Base-by-base conservation (phyloP, 1,140 invertebrate species). In the Caenorhabditis latens region DNA sequence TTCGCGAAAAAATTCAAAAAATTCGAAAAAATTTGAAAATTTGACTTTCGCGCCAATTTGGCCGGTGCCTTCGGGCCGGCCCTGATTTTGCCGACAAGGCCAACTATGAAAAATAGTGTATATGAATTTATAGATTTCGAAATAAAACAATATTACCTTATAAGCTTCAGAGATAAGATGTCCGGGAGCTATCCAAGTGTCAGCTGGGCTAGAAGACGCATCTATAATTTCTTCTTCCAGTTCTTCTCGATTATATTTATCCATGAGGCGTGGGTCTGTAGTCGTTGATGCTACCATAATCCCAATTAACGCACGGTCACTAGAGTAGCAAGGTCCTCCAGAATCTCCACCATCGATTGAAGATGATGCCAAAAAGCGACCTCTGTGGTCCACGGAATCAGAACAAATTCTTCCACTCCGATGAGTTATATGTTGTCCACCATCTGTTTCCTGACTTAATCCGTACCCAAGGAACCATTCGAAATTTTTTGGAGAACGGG, bases 81-180 rank as follows among this genome's bases (percentile, higher is more conserved):
- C n/a, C n/a, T n/a, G n/a, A n/a, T n/a, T n/a, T n/a, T n/a, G n/a
- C n/a, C n/a, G n/a, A n/a, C n/a, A n/a, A n/a, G n/a, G n/a, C n/a
- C n/a, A n/a, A n/a, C n/a, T n/a, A n/a, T n/a, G n/a, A n/a, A n/a
- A n/a, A n/a, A n/a, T n/a, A n/a, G n/a, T n/a, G n/a, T n/a, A n/a
- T n/a, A n/a, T n/a, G n/a, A 75, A 75, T 75, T 75, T 75, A 32
- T 32, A 42, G 67, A 7, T 75, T 75, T 75, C 14, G 21, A 75
- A 75, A 8, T 32, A 75, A n/a, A n/a, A n/a, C n/a, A n/a, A n/a
- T n/a, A 32, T 75, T 32, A 75, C 40, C 43, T 48, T 24, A 48
- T 43, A 75, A 14, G 67, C 67, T 75, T 32, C 67, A 43, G 14
- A 7, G 13, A 75, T 75, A 32, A 9, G 32, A 48, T 13, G 5